Percentiles rank a stretch among this genome's conserved stretches.
phyloP scores from a whole-genome alignment of 64 coral and sea anemone genomes.

The Stichodactyla mertensii region DNA sequence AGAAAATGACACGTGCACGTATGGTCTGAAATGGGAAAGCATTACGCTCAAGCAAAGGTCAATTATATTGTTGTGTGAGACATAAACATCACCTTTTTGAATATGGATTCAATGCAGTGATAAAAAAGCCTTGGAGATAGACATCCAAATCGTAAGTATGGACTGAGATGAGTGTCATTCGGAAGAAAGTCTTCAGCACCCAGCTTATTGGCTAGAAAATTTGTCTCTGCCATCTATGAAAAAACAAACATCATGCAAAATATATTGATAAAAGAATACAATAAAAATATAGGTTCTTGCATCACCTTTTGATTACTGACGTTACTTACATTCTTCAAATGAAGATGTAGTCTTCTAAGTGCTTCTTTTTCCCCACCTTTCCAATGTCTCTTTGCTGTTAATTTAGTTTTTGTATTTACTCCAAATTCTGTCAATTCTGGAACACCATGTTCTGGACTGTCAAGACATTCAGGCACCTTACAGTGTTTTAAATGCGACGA shows the following conservation, averaged over 20 bases:
- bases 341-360: constrained; percentile 26
- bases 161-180: constrained; percentile 30
- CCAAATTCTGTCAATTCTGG: constrained; percentile 42
- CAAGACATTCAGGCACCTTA: not conserved
- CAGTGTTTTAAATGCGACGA: not conserved
- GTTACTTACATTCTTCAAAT: constrained; percentile 31
- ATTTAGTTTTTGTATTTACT: constrained; percentile 27
- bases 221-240: not conserved
- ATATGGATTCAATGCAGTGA: constrained; percentile 37
- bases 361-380: constrained; percentile 54
- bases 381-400: constrained; percentile 34
- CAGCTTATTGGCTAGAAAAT: constrained; percentile 5
- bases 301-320: not conserved
- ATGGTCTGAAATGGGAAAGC: no score
- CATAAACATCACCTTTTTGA: constrained; percentile 39
- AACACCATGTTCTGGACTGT: not conserved
- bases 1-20: no score
- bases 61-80: no score
- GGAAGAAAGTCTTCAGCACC: constrained; percentile 28
- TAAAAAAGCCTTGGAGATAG: constrained; percentile 34
- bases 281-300: no score
- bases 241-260: not conserved
- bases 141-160: constrained; percentile 54
- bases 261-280: no score
- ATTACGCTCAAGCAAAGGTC: no score